Evolutionary conservation across 2,888 invertebrate species (phyloP).

Genomic region (Candidula unifasciata): DNA sequence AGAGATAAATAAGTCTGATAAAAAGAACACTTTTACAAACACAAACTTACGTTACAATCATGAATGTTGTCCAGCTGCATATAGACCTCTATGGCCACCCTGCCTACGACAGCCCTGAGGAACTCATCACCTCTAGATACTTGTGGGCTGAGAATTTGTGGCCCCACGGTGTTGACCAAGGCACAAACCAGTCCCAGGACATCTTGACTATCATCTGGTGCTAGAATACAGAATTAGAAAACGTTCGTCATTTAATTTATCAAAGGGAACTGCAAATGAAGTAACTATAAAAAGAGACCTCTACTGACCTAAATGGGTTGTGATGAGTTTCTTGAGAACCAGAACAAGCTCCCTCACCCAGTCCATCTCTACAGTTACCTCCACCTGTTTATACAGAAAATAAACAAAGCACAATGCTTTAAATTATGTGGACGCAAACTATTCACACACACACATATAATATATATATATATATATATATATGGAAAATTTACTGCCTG

Average conservation of each 20-base stretch:
- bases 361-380: constrained; percentile 20
- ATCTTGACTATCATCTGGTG: constrained; percentile 40
- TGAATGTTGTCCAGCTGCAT: constrained; percentile 39
- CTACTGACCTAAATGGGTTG: constrained; percentile 27
- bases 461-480: no score
- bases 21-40: no score
- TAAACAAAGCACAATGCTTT: not conserved
- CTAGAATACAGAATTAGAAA: not conserved
- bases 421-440: no score
- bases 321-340: constrained; percentile 12
- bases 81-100: constrained; percentile 39
- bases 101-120: constrained; percentile 41
- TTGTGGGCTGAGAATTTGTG: constrained; percentile 8
- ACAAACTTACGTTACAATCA: constrained; percentile 39
- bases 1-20: no score
- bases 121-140: not conserved
- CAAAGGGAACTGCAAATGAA: not conserved
- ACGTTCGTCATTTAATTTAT: no score
- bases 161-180: constrained; percentile 28
- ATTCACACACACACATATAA: no score
- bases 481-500: no score
- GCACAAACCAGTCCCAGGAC: constrained; percentile 32
- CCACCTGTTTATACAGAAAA: constrained; percentile 12
- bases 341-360: constrained; percentile 20
- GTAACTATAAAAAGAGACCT: not conserved